Evolutionary conservation across 1,140 invertebrate species (phyloP).

Genomic region (Apocrypta bakeri): DNA sequence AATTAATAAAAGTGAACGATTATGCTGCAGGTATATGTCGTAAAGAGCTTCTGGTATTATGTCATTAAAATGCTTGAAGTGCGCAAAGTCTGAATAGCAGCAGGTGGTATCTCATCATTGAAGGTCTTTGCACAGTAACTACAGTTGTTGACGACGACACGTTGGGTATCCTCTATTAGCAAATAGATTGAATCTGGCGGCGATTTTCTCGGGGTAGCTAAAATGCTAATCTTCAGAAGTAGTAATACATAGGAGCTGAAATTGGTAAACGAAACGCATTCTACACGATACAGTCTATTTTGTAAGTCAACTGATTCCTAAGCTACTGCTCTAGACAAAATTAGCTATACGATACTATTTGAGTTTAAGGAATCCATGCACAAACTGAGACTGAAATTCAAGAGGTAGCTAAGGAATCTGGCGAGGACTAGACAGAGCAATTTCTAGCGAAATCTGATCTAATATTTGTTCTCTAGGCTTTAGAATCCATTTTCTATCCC

Average conservation of each 20-base stretch:
- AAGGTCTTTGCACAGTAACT: neutral
- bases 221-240: slow-evolving; percentile 5
- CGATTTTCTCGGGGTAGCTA: slow-evolving; percentile 49
- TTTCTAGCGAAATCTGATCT: too few species aligned
- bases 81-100: slow-evolving; percentile 4
- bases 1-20: neutral
- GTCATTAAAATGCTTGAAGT: slow-evolving; percentile 3
- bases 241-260: slow-evolving; percentile 38
- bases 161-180: slow-evolving; percentile 46
- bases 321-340: too few species aligned
- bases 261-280: neutral
- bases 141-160: neutral
- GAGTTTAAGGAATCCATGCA: too few species aligned
- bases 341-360: too few species aligned
- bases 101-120: slow-evolving; percentile 27
- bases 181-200: slow-evolving; percentile 55
- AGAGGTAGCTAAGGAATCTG: too few species aligned
- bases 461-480: too few species aligned
- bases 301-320: neutral
- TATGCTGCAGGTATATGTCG: neutral
- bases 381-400: too few species aligned
- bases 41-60: neutral
- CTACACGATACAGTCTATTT: neutral
- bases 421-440: too few species aligned
- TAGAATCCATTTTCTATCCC: too few species aligned